Conservation (phyloP, 1,140 invertebrate genomes). For the Coptotermes formosanus region DNA sequence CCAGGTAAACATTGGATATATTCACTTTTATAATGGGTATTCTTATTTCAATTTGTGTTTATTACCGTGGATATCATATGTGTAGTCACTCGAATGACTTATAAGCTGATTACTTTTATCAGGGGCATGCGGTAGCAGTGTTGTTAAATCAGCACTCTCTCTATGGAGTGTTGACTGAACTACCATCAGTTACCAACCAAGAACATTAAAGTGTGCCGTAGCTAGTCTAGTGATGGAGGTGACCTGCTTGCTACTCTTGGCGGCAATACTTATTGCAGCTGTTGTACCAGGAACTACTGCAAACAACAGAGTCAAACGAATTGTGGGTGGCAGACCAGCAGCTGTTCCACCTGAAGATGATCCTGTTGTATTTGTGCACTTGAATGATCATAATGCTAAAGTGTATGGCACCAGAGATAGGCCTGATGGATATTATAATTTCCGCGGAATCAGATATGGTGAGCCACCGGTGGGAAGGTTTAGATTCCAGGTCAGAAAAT, state of each 20-base stretch:
- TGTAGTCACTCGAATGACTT: no score
- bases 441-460: conserved; percentile 71
- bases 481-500: conserved; percentile 60
- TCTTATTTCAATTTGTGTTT: no score
- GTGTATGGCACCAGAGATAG: conserved; percentile 52
- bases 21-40: no score
- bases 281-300: neutral
- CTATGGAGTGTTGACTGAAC: neutral
- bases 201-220: no score
- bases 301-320: conserved; percentile 49
- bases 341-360: conserved; percentile 58
- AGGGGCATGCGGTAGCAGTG: neutral
- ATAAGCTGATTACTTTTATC: neutral
- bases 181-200: neutral
- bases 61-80: no score
- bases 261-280: neutral
- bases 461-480: conserved; percentile 62
- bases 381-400: conserved; percentile 52
- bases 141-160: neutral
- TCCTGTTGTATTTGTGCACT: conserved; percentile 57
- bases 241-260: neutral
- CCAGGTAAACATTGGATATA: no score
- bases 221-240: neutral
- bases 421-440: conserved; percentile 53
- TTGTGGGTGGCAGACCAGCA: conserved; percentile 58